A percentile compares a stretch with the other conserved stretches of the same genome.
These are phyloP conservation scores for Cynaeus angustus DNA, from an alignment of 2,888 invertebrate genomes.

Conservation along the genomic window DNA sequence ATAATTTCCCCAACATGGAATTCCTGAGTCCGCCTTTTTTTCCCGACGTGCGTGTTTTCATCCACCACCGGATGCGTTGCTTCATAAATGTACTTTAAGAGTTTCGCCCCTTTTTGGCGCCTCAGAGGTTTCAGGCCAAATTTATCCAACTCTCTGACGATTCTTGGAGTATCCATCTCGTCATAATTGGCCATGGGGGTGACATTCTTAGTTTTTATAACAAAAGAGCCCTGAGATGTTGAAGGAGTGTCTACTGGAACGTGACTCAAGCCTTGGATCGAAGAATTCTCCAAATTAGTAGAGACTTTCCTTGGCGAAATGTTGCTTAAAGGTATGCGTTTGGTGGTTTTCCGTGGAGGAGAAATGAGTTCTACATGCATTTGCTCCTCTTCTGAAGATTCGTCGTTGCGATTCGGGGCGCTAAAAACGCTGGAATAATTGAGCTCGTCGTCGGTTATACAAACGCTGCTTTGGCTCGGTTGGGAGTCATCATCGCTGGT, in stretches of 20 bases:
- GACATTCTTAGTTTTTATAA: slow-evolving; percentile 74
- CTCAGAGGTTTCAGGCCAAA: slow-evolving; percentile 81
- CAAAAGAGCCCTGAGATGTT: slow-evolving; percentile 61
- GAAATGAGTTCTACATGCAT: background rate
- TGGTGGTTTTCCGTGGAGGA: background rate
- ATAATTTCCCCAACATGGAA: slow-evolving; percentile 6
- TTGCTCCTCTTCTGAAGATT: background rate
- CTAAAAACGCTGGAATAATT: slow-evolving; percentile 75
- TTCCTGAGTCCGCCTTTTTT: slow-evolving; percentile 53
- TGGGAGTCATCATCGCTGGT: slow-evolving; percentile 25
- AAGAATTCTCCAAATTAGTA: slow-evolving; percentile 1
- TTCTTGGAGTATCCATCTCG: slow-evolving; percentile 75
- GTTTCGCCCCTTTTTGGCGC: slow-evolving; percentile 75
- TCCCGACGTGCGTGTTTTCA: slow-evolving; percentile 53
- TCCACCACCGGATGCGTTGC: slow-evolving; percentile 78
- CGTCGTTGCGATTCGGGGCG: slow-evolving; percentile 26
- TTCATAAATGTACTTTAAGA: slow-evolving; percentile 80
- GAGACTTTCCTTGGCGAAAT: background rate
- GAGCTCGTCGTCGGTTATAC: slow-evolving; percentile 77
- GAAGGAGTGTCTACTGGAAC: background rate
- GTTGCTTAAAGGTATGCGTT: background rate
- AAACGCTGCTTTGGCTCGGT: slow-evolving; percentile 58
- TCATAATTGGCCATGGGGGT: slow-evolving; percentile 77
- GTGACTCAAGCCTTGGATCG: background rate
- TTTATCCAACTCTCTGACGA: slow-evolving; percentile 76